Evolutionary conservation across 2,797 vertebrate genomes (phyloP), one percentile per base, ranked within the genome.

Genomic region (Echiichthys vipera): DNA sequence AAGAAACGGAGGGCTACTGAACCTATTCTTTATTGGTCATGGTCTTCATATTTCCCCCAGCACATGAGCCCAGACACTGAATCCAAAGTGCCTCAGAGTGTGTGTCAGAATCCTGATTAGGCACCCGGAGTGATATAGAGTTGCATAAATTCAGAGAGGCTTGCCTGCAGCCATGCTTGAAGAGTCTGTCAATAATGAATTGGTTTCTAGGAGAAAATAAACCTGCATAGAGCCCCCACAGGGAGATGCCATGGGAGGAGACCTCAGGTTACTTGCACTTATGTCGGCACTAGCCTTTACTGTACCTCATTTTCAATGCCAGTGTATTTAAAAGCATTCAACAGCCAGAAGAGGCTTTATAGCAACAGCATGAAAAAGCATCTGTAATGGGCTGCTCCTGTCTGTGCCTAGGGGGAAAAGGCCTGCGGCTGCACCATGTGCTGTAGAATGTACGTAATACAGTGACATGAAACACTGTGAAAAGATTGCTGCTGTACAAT

Each of bases 131-230:
- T 57, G 66, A 78, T 75, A 74, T 64, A 74, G 72, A 82, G 74
- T 61, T 81, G 81, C 68, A 85, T 78, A 81, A 75, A 89, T 90
- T 86, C 69, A 68, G 64, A 78, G 57, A 27, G 57, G 70, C 74
- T 61, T 39, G 62, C 37, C 59, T 17, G 50, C 56, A 43, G 80
- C 30, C 70, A 75, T 50, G 64, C 71, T 69, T 65, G 71, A 75
- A 67, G 66, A 80, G 27, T 63, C 66, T 76, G 78, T 86, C 83
- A 84, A 90, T 91, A 90, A 89, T 90, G 71, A 74, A 85, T 83
- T 67, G 78, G 61, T 67, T 25, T 73, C 65, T 57, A 20, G 43
- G 53, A 81, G 71, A 84, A 89, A 88, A 85, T 84, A 84, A 87
- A 77, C 53, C 47, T 55, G 22, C n/a, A 43, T 24, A 45, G 22